These are phyloP conservation scores for Pinna nobilis DNA, from an alignment of 1,140 invertebrate species.

Conservation along the genomic window DNA sequence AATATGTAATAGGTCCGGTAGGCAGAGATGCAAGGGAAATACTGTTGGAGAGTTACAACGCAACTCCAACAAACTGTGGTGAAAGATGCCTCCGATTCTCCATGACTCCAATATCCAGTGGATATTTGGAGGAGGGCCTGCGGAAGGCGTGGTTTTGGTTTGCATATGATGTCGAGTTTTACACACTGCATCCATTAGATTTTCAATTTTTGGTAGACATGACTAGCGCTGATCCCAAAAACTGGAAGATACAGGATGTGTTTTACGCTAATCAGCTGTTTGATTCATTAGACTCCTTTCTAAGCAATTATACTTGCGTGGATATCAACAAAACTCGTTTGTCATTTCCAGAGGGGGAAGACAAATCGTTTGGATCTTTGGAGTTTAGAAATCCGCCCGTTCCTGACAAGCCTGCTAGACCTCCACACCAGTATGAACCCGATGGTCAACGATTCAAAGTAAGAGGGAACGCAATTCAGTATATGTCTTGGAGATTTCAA, in stretches of 20 bases:
- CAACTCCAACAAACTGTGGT: constrained; percentile 52
- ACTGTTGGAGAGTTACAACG: constrained; percentile 64
- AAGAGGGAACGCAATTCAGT: constrained; percentile 50
- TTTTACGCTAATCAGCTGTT: constrained; percentile 56
- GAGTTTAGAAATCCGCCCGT: constrained; percentile 41
- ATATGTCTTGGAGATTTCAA: constrained; percentile 63
- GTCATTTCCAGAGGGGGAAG: constrained; percentile 37
- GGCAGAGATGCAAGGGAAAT: constrained; percentile 45
- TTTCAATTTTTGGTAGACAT: constrained; percentile 55
- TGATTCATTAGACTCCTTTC: constrained; percentile 46
- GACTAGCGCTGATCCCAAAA: constrained; percentile 36
- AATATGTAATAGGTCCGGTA: constrained; percentile 45
- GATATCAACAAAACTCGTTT: constrained; percentile 50
- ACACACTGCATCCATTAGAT: constrained; percentile 49
- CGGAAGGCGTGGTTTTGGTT: constrained; percentile 59
- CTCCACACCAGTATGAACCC: constrained; percentile 54
- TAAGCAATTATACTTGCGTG: constrained; percentile 40
- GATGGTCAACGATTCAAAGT: constrained; percentile 63
- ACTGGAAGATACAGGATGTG: constrained; percentile 60
- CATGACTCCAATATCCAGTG: constrained; percentile 63
- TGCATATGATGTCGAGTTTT: constrained; percentile 49
- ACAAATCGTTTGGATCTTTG: constrained; percentile 48
- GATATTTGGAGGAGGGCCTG: constrained; percentile 50
- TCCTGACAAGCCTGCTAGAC: constrained; percentile 33
- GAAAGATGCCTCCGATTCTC: constrained; percentile 59